Conservation (phyloP, 2,888 invertebrate genomes). For the Drosophila dives region DNA sequence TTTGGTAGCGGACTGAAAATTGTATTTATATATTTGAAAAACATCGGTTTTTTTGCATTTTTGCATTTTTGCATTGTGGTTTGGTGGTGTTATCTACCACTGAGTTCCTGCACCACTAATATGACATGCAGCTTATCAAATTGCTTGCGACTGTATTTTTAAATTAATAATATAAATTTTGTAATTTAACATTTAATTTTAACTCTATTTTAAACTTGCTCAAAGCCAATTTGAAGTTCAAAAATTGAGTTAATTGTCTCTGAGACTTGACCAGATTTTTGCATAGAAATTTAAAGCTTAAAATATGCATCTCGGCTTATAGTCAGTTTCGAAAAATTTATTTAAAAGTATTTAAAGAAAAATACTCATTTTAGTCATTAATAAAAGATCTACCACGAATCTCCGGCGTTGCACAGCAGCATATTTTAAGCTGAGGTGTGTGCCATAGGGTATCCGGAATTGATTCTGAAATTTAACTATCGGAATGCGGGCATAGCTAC, state of each 20-base stretch:
- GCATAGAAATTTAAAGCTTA: no score
- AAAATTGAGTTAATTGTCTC: not conserved
- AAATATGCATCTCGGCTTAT: no score
- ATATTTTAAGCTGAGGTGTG: no score
- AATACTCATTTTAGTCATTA: not conserved
- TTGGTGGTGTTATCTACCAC: conserved; percentile 27
- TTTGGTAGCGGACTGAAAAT: not conserved
- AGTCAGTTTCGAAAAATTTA: not conserved
- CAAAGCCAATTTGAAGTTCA: conserved; percentile 1
- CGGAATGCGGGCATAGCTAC: no score
- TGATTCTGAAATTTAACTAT: no score
- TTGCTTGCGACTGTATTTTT: not conserved
- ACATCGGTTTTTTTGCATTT: not conserved
- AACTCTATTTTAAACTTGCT: not conserved
- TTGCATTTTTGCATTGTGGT: conserved; percentile 18
- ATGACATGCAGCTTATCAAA: conserved; percentile 4
- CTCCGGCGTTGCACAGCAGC: no score
- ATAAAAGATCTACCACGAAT: not conserved
- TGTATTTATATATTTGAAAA: conserved; percentile 14
- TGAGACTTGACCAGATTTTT: not conserved
- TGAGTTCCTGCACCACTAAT: not conserved
- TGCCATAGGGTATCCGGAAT: no score
- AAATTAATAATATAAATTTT: not conserved
- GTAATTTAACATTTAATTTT: not conserved
- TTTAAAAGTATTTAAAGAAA: not conserved